Conservation (phyloP, 2,888 invertebrate species). For the Dyspetes luteomarginatus region DNA sequence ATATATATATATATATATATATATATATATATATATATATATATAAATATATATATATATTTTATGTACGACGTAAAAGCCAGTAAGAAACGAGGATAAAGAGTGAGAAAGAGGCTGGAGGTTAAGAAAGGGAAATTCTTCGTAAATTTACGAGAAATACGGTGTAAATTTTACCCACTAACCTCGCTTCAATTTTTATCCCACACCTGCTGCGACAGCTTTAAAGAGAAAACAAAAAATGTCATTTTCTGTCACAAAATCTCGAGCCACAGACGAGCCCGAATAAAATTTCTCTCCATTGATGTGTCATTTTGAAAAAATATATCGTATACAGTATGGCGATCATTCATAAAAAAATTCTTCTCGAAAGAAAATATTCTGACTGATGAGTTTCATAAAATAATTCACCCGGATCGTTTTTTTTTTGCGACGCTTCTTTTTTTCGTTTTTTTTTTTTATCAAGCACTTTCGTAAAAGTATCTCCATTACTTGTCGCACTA, state of each 20-base stretch:
- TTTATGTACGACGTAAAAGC: conserved; percentile 64
- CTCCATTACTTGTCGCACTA: not conserved
- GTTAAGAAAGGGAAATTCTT: conserved; percentile 37
- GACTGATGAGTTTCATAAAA: not conserved
- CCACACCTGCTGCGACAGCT: conserved; percentile 4
- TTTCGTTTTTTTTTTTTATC: not conserved
- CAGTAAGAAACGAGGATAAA: conserved; percentile 39
- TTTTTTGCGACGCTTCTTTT: not conserved
- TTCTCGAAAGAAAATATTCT: not conserved
- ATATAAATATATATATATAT: too few species aligned
- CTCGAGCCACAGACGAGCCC: not conserved
- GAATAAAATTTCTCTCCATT: conserved; percentile 6
- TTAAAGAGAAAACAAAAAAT: conserved; percentile 46
- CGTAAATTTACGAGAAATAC: conserved; percentile 64
- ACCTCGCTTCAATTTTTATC: conserved; percentile 69
- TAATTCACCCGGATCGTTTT: not conserved
- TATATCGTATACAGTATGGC: not conserved
- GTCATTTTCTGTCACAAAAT: conserved; percentile 14
- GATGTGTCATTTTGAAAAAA: conserved; percentile 11
- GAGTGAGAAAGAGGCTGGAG: conserved; percentile 38
- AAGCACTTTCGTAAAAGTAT: not conserved
- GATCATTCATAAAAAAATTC: conserved; percentile 21
- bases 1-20: conserved; percentile 79
- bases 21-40: too few species aligned
- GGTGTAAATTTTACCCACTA: conserved; percentile 66